Percentiles rank a stretch among this genome's conserved stretches.
phyloP scores from a whole-genome alignment of 2,797 vertebrate genomes.

The Eospalax fontanierii region DNA sequence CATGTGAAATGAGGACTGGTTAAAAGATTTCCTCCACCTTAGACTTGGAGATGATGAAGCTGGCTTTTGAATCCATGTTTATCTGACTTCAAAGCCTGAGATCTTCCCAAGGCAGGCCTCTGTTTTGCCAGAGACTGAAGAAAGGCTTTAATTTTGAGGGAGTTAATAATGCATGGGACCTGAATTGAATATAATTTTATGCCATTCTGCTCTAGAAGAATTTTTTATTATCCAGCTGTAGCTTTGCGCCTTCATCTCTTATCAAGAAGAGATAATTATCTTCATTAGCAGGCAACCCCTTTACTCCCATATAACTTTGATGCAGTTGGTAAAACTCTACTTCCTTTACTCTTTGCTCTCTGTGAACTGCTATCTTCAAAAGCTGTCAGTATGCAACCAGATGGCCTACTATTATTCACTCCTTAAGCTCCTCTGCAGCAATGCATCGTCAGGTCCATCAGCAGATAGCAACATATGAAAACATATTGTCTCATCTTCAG shows the following conservation, averaged over 20 bases:
- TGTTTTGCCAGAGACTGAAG: conserved; percentile 64
- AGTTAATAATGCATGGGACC: conserved; percentile 83
- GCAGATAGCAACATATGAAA: conserved; percentile 80
- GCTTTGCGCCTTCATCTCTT: conserved; percentile 66
- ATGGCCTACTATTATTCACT: conserved; percentile 74
- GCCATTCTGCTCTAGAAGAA: conserved; percentile 78
- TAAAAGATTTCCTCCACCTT: conserved; percentile 46
- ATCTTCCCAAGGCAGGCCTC: conserved; percentile 43
- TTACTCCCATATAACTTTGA: conserved; percentile 67
- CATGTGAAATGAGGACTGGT: neutral
- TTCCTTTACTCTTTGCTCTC: conserved; percentile 64
- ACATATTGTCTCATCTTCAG: conserved; percentile 74
- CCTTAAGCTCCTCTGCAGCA: conserved; percentile 12
- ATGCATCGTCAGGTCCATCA: conserved; percentile 66
- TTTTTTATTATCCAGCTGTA: conserved; percentile 82
- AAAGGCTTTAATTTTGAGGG: conserved; percentile 81
- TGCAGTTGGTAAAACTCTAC: conserved; percentile 64
- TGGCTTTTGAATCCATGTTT: conserved; percentile 61
- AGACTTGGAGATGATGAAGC: neutral
- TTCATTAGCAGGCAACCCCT: conserved; percentile 77
- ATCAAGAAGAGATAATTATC: conserved; percentile 74
- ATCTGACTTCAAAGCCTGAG: conserved; percentile 71
- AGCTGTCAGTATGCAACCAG: conserved; percentile 70
- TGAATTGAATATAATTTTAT: conserved; percentile 81
- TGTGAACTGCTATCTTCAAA: conserved; percentile 60